These are phyloP conservation scores for Drosophila meridiana DNA, from an alignment of 2,888 invertebrate species.

Conservation along the genomic window DNA sequence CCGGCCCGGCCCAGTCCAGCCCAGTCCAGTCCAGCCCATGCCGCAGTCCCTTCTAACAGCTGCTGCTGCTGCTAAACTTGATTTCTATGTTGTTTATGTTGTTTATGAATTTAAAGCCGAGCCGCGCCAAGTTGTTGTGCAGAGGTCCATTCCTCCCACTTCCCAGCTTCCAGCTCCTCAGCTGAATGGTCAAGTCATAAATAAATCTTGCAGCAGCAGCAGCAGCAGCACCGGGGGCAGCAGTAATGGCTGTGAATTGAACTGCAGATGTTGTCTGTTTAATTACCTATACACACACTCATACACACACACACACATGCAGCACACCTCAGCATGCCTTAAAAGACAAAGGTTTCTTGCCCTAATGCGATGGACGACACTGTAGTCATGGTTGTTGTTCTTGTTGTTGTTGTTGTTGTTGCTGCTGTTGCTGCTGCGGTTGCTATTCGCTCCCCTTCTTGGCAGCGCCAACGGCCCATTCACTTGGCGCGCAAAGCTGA, in stretches of 20 bases:
- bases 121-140: constrained; percentile 27
- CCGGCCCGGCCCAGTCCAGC: background rate
- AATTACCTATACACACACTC: constrained; percentile 57
- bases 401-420: background rate
- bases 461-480: constrained; percentile 5
- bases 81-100: constrained; percentile 66
- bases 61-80: constrained; percentile 57
- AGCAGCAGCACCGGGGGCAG: constrained; percentile 28
- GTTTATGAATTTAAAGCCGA: constrained; percentile 47
- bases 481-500: constrained; percentile 45
- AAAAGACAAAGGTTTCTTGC: constrained; percentile 49
- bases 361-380: constrained; percentile 38
- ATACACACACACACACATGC: constrained; percentile 16
- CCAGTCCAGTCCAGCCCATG: background rate
- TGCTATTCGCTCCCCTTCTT: constrained; percentile 12
- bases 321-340: constrained; percentile 25
- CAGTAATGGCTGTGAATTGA: constrained; percentile 52
- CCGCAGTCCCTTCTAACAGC: constrained; percentile 5
- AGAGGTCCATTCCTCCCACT: background rate
- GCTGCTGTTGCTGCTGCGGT: constrained; percentile 17
- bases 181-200: constrained; percentile 72
- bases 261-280: constrained; percentile 69
- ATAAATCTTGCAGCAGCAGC: constrained; percentile 50
- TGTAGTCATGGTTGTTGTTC: constrained; percentile 22
- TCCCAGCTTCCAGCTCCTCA: constrained; percentile 9